phyloP scores from a whole-genome alignment of 1,140 invertebrate species.

The Drosophila parvula region DNA sequence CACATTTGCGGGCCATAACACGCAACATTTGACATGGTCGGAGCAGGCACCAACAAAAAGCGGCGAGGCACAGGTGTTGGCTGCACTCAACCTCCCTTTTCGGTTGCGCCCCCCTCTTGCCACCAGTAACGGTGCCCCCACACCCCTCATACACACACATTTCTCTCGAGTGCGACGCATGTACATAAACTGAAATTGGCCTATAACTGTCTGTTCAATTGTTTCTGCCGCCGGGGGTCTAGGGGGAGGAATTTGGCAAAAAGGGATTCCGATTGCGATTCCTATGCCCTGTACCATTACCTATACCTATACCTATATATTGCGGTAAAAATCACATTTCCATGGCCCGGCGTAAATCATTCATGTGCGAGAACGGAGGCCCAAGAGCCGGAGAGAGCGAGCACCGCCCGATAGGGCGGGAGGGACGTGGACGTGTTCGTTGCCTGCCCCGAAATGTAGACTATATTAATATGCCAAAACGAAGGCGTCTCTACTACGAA shows the following conservation, averaged over 20 bases:
- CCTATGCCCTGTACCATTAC: slow-evolving; percentile 5
- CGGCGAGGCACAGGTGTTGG: slow-evolving; percentile 63
- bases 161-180: slow-evolving; percentile 73
- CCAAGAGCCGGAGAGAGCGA: not conserved
- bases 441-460: slow-evolving; percentile 65
- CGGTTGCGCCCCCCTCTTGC: not conserved
- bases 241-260: slow-evolving; percentile 14
- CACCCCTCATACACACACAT: slow-evolving; percentile 52
- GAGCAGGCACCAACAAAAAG: slow-evolving; percentile 22
- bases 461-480: slow-evolving; percentile 82
- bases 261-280: slow-evolving; percentile 3
- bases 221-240: slow-evolving; percentile 54
- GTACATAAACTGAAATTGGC: slow-evolving; percentile 79
- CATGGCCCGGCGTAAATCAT: slow-evolving; percentile 73
- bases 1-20: slow-evolving; percentile 80
- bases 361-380: slow-evolving; percentile 57
- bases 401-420: not conserved
- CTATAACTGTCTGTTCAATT: slow-evolving; percentile 82
- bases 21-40: slow-evolving; percentile 77
- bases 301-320: slow-evolving; percentile 68
- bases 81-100: slow-evolving; percentile 15
- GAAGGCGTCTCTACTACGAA: slow-evolving; percentile 73
- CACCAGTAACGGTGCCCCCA: not conserved
- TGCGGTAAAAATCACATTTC: slow-evolving; percentile 81
- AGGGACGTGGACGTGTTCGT: slow-evolving; percentile 4